Base-by-base conservation (phyloP, 2,888 invertebrate genomes). In the Pyrrhia umbra region DNA sequence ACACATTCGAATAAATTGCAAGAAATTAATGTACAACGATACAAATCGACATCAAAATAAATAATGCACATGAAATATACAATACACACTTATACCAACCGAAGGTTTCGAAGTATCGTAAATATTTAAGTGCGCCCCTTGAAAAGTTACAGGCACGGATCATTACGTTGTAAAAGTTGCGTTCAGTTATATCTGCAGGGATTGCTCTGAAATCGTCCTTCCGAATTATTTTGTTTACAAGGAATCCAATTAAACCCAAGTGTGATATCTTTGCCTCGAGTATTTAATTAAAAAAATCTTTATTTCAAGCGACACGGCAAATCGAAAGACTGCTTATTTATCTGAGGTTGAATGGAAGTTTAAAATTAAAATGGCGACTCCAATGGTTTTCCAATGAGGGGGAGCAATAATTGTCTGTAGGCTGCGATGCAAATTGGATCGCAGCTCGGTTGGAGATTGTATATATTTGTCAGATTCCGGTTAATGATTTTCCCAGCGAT, bases 381-480 rank as follows among this genome's bases (percentile, higher is more conserved):
- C 81, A 85, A 88, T 85, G 82, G 85, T 82, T 88, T 89, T 81
- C 81, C 85, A 84, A 84, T 86, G 83, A 73, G 68, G 45, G 58
- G 81, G 83, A 85, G 82, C 83, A 84, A 87, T 88, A 81, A 84
- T 83, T 71, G 77, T 75, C 77, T 77, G 80, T 82, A 83, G 81
- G 85, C 80, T 74, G 78, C 72, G 65, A 82, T 82, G 75, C 71
- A 69, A 83, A 80, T 83, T 77, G 79, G 75, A 77, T 74, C 74
- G 75, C 65, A 74, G 70, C 69, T 68, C 49, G 57, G 52, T 67
- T 37, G 64, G 63, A 70, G 75, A 71, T 78, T 79, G 75, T 72
- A 74, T 71, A 68, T 64, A 67, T 70, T 62, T 75, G 62, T 65
- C 50, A 64, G 70, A 68, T 67, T 77, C 55, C 56, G 42, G 47